Conservation (phyloP, 2,113 vertebrate species). For the Spea bombifrons region DNA sequence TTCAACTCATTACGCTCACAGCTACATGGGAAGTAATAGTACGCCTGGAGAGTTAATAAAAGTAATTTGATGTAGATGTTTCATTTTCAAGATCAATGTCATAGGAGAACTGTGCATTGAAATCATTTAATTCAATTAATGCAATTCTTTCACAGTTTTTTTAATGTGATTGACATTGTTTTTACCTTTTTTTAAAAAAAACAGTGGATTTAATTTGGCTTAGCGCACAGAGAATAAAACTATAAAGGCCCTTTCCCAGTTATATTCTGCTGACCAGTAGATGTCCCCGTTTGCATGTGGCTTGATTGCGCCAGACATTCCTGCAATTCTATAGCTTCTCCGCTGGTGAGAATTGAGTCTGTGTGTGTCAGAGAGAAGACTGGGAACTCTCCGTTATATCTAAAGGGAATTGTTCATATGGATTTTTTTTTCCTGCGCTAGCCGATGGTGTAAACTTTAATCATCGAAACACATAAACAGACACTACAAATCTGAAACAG, state of each 20-base stretch:
- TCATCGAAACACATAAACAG: slow-evolving; percentile 32
- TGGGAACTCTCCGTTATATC: slow-evolving; percentile 32
- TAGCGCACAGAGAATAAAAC: no score
- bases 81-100: no score
- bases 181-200: no score
- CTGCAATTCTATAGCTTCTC: slow-evolving; percentile 21
- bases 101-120: no score
- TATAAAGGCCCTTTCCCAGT: not conserved
- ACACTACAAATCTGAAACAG: slow-evolving; percentile 48
- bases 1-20: no score
- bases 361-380: slow-evolving; percentile 28
- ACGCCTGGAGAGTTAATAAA: no score
- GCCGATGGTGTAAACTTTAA: slow-evolving; percentile 49
- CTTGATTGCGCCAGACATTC: not conserved
- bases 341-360: slow-evolving; percentile 43
- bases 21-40: no score
- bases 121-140: no score
- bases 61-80: no score
- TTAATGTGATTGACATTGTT: no score
- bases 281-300: slow-evolving; percentile 43
- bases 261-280: slow-evolving; percentile 45
- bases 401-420: slow-evolving; percentile 5
- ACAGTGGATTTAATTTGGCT: no score
- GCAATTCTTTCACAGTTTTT: no score
- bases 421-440: not conserved